phyloP scores from a whole-genome alignment of 2,113 vertebrate genomes.

The Callopanchax toddi region DNA sequence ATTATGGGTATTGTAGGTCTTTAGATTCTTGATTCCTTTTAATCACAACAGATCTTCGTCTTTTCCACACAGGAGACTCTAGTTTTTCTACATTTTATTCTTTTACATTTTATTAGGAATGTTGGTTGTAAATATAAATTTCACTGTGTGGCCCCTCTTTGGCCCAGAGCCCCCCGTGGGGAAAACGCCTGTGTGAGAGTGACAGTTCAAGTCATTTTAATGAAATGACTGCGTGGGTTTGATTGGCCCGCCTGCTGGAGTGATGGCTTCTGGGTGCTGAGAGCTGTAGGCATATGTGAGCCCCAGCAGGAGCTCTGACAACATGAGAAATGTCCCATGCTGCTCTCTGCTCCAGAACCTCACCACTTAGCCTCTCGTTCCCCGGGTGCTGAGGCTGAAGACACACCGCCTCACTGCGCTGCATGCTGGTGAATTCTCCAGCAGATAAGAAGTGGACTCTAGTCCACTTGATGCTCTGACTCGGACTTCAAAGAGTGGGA shows the following conservation, averaged over 20 bases:
- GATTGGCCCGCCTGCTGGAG: slow-evolving; percentile 74
- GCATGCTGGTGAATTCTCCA: slow-evolving; percentile 27
- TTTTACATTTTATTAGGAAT: too few relatives aligned
- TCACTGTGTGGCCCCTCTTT: slow-evolving; percentile 14
- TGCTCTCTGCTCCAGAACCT: slow-evolving; percentile 41
- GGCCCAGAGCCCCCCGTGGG: slow-evolving; percentile 17
- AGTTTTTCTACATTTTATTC: too few relatives aligned
- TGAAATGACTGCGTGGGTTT: slow-evolving; percentile 71
- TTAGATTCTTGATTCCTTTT: too few relatives aligned
- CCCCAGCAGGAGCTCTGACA: slow-evolving; percentile 73
- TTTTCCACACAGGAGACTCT: too few relatives aligned
- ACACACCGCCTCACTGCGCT: slow-evolving; percentile 21
- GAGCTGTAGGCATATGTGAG: slow-evolving; percentile 68
- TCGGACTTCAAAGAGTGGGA: slow-evolving; percentile 38
- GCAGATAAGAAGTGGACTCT: slow-evolving; percentile 32
- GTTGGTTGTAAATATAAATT: too few relatives aligned
- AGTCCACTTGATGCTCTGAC: slow-evolving; percentile 56
- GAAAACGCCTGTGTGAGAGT: slow-evolving; percentile 54
- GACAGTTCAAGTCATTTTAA: slow-evolving; percentile 71
- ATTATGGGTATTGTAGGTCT: too few relatives aligned
- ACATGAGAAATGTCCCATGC: slow-evolving; percentile 70
- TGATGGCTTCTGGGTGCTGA: slow-evolving; percentile 64
- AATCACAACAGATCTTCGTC: too few relatives aligned
- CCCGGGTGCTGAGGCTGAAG: slow-evolving; percentile 51
- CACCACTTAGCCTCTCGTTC: slow-evolving; percentile 56